Conservation (phyloP, 2,113 vertebrate genomes). For the Chiloscyllium plagiosum region DNA sequence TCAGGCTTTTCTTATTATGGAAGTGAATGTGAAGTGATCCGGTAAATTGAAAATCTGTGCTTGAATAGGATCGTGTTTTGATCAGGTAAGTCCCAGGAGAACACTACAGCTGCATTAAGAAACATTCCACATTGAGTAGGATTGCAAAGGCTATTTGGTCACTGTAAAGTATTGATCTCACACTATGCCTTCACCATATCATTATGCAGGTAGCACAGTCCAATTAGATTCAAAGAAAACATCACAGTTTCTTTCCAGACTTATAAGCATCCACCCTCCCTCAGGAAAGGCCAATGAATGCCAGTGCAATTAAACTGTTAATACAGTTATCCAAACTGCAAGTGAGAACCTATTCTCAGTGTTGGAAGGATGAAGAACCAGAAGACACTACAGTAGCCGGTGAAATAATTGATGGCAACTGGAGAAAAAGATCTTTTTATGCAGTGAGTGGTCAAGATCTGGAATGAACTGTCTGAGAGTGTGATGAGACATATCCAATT, state of each 20-base stretch:
- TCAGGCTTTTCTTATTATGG: background rate
- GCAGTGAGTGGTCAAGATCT: background rate
- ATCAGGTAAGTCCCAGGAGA: background rate
- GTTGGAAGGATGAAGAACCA: background rate
- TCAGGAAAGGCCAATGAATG: background rate
- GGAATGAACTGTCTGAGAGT: background rate
- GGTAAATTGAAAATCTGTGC: background rate
- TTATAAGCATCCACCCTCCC: background rate
- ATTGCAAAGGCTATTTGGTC: background rate
- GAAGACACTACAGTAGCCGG: background rate
- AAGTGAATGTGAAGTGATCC: conserved; percentile 14
- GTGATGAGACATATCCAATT: background rate
- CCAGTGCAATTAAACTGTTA: background rate
- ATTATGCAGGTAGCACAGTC: background rate
- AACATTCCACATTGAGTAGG: background rate
- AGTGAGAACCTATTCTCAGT: background rate
- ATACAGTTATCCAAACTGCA: background rate
- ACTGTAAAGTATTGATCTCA: background rate
- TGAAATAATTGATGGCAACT: background rate
- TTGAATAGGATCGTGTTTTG: background rate
- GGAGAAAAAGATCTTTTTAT: background rate
- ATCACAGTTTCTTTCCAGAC: background rate
- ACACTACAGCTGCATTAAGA: background rate
- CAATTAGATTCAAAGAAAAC: background rate
- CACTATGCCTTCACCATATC: background rate